These are phyloP conservation scores for Villa cingulata DNA, from an alignment of 2,888 invertebrate genomes.

Conservation along the genomic window DNA sequence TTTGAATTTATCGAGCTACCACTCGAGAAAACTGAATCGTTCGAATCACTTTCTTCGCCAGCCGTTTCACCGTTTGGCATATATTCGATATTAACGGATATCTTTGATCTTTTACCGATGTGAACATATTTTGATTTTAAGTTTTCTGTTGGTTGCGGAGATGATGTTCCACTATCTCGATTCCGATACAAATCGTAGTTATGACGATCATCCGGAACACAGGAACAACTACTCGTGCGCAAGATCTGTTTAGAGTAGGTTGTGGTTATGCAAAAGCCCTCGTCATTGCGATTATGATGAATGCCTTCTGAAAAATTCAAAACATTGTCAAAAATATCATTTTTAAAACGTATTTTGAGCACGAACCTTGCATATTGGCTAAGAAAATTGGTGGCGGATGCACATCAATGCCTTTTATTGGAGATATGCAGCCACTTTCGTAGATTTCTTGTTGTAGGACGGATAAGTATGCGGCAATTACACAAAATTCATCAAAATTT, in stretches of 20 bases:
- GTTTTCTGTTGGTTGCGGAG: conserved; percentile 28
- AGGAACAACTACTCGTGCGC: conserved; percentile 30
- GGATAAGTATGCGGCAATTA: conserved; percentile 34
- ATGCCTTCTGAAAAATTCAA: conserved; percentile 13
- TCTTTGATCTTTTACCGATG: conserved; percentile 21
- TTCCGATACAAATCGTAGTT: conserved; percentile 26
- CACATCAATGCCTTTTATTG: conserved; percentile 36
- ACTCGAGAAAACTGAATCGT: conserved; percentile 36
- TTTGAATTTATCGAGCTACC: conserved; percentile 32
- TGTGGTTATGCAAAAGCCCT: conserved; percentile 9
- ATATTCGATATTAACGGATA: conserved; percentile 12
- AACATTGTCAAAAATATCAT: neutral
- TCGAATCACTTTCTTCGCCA: conserved; percentile 34
- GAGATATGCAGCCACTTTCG: conserved; percentile 36
- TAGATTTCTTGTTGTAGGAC: conserved; percentile 36
- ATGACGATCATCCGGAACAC: conserved; percentile 27
- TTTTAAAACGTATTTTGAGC: neutral
- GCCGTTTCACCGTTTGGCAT: conserved; percentile 9
- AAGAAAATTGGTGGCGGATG: conserved; percentile 36
- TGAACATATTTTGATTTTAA: conserved; percentile 17
- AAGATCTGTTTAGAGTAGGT: conserved; percentile 29
- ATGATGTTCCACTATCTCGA: conserved; percentile 36
- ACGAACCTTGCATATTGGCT: conserved; percentile 31
- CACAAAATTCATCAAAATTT: conserved; percentile 35
- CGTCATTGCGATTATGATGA: conserved; percentile 18